phyloP scores from a whole-genome alignment of 2,113 vertebrate genomes.

The Rhadina sibilatrix region DNA sequence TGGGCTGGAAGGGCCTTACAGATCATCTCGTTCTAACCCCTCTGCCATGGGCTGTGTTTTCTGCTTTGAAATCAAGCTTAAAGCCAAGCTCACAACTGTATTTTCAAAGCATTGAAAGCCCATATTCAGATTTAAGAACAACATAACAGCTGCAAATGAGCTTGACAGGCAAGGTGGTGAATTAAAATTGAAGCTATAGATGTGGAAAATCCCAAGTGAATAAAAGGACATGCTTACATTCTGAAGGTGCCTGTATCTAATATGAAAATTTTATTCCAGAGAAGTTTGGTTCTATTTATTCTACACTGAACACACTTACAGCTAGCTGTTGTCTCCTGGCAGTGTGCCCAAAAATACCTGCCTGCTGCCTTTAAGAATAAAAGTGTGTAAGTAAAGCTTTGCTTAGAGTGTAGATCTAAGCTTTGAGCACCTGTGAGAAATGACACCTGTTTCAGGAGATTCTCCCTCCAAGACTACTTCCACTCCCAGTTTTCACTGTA shows the following conservation, averaged over 20 bases:
- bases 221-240: background rate
- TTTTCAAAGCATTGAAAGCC: accelerated
- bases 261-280: background rate
- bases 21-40: background rate
- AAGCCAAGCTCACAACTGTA: background rate
- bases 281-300: background rate
- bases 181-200: background rate
- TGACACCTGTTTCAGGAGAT: no score
- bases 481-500: no score
- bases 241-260: background rate
- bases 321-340: background rate
- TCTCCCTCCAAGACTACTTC: no score
- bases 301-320: background rate
- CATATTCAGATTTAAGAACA: background rate
- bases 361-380: background rate
- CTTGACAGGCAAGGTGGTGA: background rate
- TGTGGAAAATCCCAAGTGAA: background rate
- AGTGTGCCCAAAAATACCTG: background rate
- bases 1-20: background rate
- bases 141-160: background rate
- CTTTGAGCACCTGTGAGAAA: background rate
- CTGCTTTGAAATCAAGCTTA: background rate
- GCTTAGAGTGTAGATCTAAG: background rate
- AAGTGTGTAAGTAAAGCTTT: background rate
- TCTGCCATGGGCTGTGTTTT: background rate